These are phyloP conservation scores for Unio pictorum DNA, from an alignment of 2,888 invertebrate species.

Conservation along the genomic window DNA sequence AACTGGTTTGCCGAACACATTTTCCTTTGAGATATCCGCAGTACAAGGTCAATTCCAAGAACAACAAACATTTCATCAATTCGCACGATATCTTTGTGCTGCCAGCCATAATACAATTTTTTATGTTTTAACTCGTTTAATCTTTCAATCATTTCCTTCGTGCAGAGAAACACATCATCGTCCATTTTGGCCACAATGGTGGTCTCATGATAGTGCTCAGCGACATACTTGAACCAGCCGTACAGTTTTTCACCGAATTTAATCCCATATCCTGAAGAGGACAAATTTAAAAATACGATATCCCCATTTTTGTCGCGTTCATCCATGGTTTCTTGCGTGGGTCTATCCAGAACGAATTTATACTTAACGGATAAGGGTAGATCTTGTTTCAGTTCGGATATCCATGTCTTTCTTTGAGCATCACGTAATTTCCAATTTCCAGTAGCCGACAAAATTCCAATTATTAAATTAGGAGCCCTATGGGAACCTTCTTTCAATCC, in stretches of 20 bases:
- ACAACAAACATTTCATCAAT: constrained; percentile 16
- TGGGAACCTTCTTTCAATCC: too few relatives aligned
- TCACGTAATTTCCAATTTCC: neutral
- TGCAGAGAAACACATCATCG: constrained; percentile 12
- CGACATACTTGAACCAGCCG: constrained; percentile 5
- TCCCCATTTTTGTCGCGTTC: constrained; percentile 6
- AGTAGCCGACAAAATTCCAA: constrained; percentile 3
- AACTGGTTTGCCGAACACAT: neutral
- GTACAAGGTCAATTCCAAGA: constrained; percentile 7
- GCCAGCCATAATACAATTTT: constrained; percentile 10
- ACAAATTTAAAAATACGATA: constrained; percentile 7
- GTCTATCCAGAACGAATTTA: constrained; percentile 9
- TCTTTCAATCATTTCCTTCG: constrained; percentile 3
- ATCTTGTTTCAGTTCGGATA: neutral
- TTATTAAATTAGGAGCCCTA: neutral
- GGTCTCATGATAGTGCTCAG: constrained; percentile 5
- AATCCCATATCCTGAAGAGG: neutral
- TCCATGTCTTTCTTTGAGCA: constrained; percentile 5
- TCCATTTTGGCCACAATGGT: constrained; percentile 3
- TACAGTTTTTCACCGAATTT: constrained; percentile 11
- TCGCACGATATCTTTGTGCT: neutral
- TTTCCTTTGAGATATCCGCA: constrained; percentile 3
- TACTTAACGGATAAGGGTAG: constrained; percentile 4
- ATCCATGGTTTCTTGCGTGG: neutral
- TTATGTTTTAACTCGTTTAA: constrained; percentile 3